These are phyloP conservation scores for Otolemur garnettii DNA, from an alignment of 2,113 vertebrate genomes.

Conservation along the genomic window DNA sequence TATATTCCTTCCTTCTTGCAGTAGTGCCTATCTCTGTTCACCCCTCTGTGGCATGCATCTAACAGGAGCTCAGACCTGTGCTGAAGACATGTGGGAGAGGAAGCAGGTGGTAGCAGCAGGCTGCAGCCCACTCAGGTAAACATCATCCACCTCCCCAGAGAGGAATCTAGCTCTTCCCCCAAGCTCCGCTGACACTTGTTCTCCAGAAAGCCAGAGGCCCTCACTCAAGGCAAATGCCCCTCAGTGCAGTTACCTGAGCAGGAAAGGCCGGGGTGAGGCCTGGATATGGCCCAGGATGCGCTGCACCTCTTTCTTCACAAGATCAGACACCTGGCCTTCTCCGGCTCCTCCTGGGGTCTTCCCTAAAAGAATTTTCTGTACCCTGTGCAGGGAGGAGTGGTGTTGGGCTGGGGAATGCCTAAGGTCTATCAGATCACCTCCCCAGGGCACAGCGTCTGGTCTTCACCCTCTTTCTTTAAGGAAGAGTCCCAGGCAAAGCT, in stretches of 20 bases:
- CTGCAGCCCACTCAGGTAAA: background rate
- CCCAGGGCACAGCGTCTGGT: background rate
- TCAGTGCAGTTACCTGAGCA: conserved; percentile 84
- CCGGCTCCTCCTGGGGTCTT: fast-evolving
- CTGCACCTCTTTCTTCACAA: conserved; percentile 71
- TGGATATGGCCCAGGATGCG: conserved; percentile 84
- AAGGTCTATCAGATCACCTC: background rate
- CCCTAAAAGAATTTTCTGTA: conserved; percentile 58
- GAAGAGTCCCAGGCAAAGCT: background rate
- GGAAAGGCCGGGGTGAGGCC: conserved; percentile 69
- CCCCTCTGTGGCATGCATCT: background rate
- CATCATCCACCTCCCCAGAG: background rate
- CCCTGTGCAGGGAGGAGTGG: conserved; percentile 55
- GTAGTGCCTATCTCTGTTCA: background rate
- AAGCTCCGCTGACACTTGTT: background rate
- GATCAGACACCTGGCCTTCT: background rate
- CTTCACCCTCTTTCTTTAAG: background rate
- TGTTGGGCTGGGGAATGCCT: background rate
- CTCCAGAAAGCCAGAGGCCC: background rate
- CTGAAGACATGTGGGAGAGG: background rate
- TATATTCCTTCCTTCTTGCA: background rate
- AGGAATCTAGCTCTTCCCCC: background rate
- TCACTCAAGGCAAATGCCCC: background rate
- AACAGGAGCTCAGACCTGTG: background rate
- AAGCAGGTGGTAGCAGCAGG: background rate